These are phyloP conservation scores for Atlantisia rogersi DNA, from an alignment of 2,113 vertebrate species.

Conservation along the genomic window DNA sequence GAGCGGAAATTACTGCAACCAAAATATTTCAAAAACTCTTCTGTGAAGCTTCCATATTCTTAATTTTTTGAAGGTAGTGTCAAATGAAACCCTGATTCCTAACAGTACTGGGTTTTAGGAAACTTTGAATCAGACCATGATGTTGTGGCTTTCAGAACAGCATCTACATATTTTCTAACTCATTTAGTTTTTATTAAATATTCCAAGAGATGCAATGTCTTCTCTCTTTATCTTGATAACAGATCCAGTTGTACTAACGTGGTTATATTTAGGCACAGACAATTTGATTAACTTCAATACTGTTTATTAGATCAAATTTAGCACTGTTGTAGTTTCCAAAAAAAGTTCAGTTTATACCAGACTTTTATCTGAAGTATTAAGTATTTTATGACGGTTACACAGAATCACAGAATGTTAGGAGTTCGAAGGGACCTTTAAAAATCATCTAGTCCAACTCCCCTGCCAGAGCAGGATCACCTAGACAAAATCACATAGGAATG, in stretches of 20 bases:
- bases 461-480: too few relatives aligned
- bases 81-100: background rate
- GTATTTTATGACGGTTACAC: background rate
- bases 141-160: background rate
- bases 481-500: too few relatives aligned
- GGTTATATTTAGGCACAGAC: background rate
- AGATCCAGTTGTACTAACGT: background rate
- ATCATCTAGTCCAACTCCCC: too few relatives aligned
- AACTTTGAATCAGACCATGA: background rate
- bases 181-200: background rate
- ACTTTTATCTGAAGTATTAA: background rate
- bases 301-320: background rate
- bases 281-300: background rate
- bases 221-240: background rate
- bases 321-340: background rate
- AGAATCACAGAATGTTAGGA: too few relatives aligned
- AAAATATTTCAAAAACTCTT: background rate
- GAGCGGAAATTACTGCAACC: background rate
- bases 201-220: background rate
- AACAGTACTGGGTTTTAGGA: background rate
- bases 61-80: background rate
- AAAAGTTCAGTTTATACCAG: background rate
- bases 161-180: background rate
- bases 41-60: background rate
- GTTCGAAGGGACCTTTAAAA: too few relatives aligned